These are phyloP conservation scores for Echinops telfairi DNA, from an alignment of 2,113 vertebrate genomes.

Conservation along the genomic window DNA sequence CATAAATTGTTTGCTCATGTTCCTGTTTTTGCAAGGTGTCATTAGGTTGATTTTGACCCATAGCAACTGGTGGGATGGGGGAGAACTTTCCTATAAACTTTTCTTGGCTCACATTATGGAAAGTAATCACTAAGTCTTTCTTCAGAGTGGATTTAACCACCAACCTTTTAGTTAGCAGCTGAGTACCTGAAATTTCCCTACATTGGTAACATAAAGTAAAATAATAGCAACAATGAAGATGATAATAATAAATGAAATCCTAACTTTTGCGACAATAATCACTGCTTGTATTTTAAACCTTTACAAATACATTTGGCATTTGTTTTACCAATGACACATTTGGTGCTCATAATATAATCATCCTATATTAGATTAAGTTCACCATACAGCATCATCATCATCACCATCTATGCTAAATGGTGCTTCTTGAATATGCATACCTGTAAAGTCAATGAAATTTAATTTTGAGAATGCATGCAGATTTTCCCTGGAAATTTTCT, in stretches of 20 bases:
- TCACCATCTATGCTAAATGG: neutral
- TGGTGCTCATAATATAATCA: neutral
- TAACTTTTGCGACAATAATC: neutral
- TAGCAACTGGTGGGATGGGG: neutral
- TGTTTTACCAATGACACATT: neutral
- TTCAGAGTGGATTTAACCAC: neutral
- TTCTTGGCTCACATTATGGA: neutral
- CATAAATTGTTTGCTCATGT: neutral
- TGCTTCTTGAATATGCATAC: neutral
- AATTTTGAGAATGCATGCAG: neutral
- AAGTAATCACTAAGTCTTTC: neutral
- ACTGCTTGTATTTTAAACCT: neutral
- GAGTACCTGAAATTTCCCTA: too few species aligned
- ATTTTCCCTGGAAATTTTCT: neutral
- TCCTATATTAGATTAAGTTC: neutral
- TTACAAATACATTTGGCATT: neutral
- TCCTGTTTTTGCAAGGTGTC: neutral
- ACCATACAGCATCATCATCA: neutral
- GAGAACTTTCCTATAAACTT: neutral
- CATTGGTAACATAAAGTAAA: neutral
- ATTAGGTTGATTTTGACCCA: neutral
- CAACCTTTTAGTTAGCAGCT: too few species aligned
- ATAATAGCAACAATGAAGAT: neutral
- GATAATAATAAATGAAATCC: neutral
- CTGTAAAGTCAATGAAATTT: neutral